Percentiles rank a stretch among this genome's conserved stretches.
These are phyloP conservation scores for Eurois occulta DNA, from an alignment of 2,888 invertebrate species.

Conservation along the genomic window DNA sequence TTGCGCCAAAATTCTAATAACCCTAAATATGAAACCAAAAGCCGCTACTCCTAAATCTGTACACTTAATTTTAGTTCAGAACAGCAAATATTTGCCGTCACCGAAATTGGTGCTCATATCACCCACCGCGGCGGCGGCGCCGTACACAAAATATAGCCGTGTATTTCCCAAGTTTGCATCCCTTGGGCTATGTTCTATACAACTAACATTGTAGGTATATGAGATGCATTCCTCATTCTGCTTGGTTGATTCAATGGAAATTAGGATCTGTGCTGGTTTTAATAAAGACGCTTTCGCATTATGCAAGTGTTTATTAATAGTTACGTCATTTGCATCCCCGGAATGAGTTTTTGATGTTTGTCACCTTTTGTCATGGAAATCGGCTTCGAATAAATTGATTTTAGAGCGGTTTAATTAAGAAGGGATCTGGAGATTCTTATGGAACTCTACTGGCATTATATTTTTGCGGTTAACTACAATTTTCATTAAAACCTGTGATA, in stretches of 20 bases:
- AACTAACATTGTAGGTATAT: conserved; percentile 67
- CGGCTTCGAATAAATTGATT: conserved; percentile 63
- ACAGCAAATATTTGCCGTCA: conserved; percentile 55
- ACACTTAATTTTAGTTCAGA: conserved; percentile 54
- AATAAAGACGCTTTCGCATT: conserved; percentile 75
- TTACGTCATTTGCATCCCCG: conserved; percentile 72
- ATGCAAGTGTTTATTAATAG: conserved; percentile 76
- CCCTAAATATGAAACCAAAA: conserved; percentile 26
- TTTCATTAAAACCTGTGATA: background rate
- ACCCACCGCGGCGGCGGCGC: conserved; percentile 32
- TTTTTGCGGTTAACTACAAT: background rate
- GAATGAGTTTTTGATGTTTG: conserved; percentile 71
- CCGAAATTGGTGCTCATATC: conserved; percentile 54
- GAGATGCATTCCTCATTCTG: conserved; percentile 81
- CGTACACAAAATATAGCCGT: conserved; percentile 62
- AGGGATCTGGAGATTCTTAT: conserved; percentile 18
- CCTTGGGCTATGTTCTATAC: conserved; percentile 59
- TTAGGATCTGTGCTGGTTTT: conserved; percentile 79
- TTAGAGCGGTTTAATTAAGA: conserved; percentile 55
- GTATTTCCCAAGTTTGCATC: conserved; percentile 59
- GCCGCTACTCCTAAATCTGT: conserved; percentile 44
- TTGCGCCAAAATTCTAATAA: conserved; percentile 1
- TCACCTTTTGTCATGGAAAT: conserved; percentile 66
- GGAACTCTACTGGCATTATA: background rate
- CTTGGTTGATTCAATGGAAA: conserved; percentile 84